Evolutionary conservation across 2,888 invertebrate genomes (phyloP).

Genomic region (Mesopsocus fuscifrons): DNA sequence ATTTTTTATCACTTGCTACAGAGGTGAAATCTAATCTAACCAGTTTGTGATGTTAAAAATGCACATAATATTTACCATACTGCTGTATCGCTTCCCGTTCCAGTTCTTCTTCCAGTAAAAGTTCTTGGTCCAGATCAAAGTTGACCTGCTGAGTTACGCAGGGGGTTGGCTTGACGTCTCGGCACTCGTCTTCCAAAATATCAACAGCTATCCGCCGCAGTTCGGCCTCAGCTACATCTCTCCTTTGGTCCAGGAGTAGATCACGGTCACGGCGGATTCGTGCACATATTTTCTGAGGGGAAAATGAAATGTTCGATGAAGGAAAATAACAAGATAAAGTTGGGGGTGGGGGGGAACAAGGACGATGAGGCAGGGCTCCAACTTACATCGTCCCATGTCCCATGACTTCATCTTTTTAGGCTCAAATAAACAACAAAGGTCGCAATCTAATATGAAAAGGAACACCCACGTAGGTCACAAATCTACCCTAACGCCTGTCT

Average conservation of each 20-base stretch:
- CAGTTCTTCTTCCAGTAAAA: not conserved
- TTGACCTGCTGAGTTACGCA: not conserved
- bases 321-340: conserved; percentile 3
- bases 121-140: not conserved
- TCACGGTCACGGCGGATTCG: not conserved
- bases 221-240: not conserved
- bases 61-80: not conserved
- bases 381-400: too few species aligned
- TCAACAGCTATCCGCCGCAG: not conserved
- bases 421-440: too few species aligned
- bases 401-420: too few species aligned
- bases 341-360: not conserved
- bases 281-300: not conserved
- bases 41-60: too few species aligned
- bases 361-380: not conserved
- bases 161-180: not conserved
- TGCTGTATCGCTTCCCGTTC: not conserved
- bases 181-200: not conserved
- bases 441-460: too few species aligned
- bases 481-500: too few species aligned
- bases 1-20: too few species aligned
- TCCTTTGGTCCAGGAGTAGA: not conserved
- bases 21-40: too few species aligned
- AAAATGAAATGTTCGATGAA: not conserved
- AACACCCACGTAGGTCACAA: too few species aligned